phyloP scores from a whole-genome alignment of 2,113 vertebrate species.

The Grammomys surdaster region DNA sequence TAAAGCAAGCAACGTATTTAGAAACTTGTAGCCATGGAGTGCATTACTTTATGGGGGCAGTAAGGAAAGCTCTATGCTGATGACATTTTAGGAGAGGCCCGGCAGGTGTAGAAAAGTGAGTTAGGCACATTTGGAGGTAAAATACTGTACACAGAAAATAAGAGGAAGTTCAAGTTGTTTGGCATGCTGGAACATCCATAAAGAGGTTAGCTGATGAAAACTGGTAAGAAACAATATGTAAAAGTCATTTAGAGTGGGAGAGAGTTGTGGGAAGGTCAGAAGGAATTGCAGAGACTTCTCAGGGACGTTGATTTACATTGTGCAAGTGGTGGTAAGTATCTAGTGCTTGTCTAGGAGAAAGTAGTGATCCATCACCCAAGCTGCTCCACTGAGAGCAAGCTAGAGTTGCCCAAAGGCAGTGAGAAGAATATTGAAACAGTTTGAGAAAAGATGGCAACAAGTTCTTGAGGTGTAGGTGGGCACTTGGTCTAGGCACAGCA shows the following conservation, averaged over 20 bases:
- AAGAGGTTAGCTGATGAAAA: background rate
- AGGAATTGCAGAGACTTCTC: background rate
- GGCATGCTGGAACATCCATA: background rate
- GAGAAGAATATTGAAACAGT: too few species aligned
- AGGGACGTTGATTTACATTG: background rate
- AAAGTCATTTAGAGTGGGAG: background rate
- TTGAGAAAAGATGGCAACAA: background rate
- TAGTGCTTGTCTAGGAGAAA: background rate
- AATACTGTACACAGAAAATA: background rate
- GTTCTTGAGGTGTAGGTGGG: background rate
- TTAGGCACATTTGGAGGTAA: background rate
- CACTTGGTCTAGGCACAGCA: background rate
- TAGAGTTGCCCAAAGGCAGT: background rate
- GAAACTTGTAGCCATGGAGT: background rate
- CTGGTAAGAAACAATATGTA: background rate
- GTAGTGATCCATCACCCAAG: background rate
- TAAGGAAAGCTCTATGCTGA: background rate
- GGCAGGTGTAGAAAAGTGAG: background rate
- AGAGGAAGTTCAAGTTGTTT: background rate
- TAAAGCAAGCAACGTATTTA: background rate
- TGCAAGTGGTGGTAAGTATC: background rate
- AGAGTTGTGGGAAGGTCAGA: fast-evolving
- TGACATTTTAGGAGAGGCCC: background rate
- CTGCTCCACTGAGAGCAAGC: background rate
- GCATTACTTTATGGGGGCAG: background rate